Conservation (phyloP, 2,113 vertebrate species). For the Ceyx cyanopectus region DNA sequence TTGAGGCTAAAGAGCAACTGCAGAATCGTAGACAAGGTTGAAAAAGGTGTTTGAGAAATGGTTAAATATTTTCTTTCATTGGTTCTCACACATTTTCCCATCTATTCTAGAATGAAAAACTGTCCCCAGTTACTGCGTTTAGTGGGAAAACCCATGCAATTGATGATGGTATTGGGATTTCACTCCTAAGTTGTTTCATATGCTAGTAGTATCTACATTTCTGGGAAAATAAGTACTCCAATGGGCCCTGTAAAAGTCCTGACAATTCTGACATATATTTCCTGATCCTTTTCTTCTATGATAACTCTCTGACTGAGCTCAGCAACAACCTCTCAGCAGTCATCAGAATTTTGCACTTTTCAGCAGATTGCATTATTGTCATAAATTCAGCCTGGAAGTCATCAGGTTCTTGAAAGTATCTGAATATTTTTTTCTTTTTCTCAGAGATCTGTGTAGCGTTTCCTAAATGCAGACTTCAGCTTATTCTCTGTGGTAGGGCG, state of each 20-base stretch:
- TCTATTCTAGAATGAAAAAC: background rate
- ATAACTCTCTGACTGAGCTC: background rate
- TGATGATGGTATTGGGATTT: background rate
- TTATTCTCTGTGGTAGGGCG: background rate
- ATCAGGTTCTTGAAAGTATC: background rate
- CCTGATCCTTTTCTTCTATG: background rate
- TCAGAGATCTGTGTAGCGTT: fast-evolving
- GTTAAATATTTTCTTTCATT: background rate
- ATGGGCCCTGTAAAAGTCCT: background rate
- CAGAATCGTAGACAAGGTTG: background rate
- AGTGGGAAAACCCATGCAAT: background rate
- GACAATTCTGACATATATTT: background rate
- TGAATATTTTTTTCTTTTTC: background rate
- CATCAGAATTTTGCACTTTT: background rate
- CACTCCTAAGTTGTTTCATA: background rate
- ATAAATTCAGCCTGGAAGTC: background rate
- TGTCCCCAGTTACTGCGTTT: background rate
- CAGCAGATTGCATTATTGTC: background rate
- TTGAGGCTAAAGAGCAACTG: background rate
- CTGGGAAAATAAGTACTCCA: background rate
- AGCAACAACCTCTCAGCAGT: background rate
- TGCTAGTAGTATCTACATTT: background rate
- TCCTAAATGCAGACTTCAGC: background rate
- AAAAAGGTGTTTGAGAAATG: background rate
- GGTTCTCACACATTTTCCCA: background rate